phyloP scores from a whole-genome alignment of 1,140 invertebrate species.

The Papilio polyxenes region DNA sequence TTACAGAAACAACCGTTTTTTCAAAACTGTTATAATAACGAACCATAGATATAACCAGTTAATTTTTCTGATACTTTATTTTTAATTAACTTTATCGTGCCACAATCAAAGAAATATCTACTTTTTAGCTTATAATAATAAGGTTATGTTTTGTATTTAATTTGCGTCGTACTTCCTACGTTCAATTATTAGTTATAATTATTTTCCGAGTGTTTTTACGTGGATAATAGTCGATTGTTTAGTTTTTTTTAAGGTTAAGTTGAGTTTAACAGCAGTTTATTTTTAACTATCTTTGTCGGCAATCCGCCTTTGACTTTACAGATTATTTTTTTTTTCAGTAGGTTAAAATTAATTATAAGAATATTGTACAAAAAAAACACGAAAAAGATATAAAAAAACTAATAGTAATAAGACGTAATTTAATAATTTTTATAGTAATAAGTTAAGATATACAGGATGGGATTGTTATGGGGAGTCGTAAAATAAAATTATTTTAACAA shows the following conservation, averaged over 20 bases:
- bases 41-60: background rate
- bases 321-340: constrained; percentile 33
- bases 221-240: constrained; percentile 60
- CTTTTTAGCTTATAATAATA: constrained; percentile 30
- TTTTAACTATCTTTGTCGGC: constrained; percentile 56
- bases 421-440: background rate
- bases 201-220: constrained; percentile 46
- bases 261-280: constrained; percentile 37
- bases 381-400: constrained; percentile 11
- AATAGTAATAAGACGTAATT: background rate
- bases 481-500: background rate
- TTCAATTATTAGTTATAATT: constrained; percentile 74
- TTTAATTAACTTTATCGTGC: too few species aligned
- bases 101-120: background rate
- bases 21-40: background rate
- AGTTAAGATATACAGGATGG: background rate
- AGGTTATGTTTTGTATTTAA: constrained; percentile 43
- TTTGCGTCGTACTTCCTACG: constrained; percentile 65
- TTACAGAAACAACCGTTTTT: background rate
- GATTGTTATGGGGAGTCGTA: background rate
- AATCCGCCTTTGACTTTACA: constrained; percentile 60
- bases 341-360: background rate
- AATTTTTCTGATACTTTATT: background rate
- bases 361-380: background rate
- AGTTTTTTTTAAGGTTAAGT: constrained; percentile 43